A percentile compares a stretch with the other conserved stretches of the same genome.
These are phyloP conservation scores for Urosaurus nigricauda DNA, from an alignment of 2,797 vertebrate species.

Conservation along the genomic window DNA sequence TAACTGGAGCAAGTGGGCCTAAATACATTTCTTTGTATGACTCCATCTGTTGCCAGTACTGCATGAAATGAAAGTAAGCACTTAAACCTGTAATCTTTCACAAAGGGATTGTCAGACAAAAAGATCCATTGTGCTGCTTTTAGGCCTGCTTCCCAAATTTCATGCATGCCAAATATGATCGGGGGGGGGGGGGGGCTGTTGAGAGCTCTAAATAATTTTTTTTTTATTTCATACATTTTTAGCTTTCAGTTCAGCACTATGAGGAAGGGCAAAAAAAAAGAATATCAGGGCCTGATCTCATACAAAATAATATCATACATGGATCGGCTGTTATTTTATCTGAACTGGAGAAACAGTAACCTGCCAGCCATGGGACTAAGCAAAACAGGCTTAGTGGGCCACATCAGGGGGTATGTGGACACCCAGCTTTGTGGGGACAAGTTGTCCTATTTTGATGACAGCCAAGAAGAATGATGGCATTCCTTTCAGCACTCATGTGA, in stretches of 20 bases:
- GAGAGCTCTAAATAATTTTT: neutral
- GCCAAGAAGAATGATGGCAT: constrained; percentile 11
- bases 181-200: accelerated
- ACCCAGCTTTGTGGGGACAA: neutral
- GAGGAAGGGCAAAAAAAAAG: constrained; percentile 58
- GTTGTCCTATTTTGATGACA: constrained; percentile 11
- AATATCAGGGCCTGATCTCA: constrained; percentile 64
- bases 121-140: constrained; percentile 33
- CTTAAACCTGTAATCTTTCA: constrained; percentile 27
- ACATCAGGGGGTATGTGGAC: constrained; percentile 1
- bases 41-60: constrained; percentile 34
- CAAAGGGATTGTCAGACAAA: constrained; percentile 48
- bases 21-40: constrained; percentile 44
- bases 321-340: constrained; percentile 10
- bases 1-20: constrained; percentile 36
- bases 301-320: neutral
- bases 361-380: neutral
- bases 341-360: neutral
- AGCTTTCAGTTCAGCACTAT: accelerated
- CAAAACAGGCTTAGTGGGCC: neutral
- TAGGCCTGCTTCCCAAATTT: constrained; percentile 27
- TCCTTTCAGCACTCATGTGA: constrained; percentile 2
- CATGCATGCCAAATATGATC: neutral
- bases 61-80: constrained; percentile 39
- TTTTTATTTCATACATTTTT: neutral